A percentile compares a stretch with the other conserved stretches of the same genome.
Evolutionary conservation across 2,797 vertebrate genomes (phyloP).

Genomic region (Ambastaia sidthimunki): DNA sequence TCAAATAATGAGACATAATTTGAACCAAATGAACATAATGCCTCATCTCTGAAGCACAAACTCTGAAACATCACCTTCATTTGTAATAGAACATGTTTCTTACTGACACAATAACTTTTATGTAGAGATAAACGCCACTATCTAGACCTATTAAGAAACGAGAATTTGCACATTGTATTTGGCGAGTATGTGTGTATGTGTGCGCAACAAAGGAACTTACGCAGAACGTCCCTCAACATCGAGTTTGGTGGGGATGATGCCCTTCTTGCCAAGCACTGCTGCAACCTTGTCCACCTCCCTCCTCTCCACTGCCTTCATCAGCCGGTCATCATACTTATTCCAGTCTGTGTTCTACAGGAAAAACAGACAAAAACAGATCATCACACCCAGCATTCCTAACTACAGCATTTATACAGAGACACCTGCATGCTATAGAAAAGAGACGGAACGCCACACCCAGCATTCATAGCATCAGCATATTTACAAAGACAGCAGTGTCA

Average conservation of each 20-base stretch:
- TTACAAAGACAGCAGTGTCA: neutral
- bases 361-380: slow-evolving; percentile 15
- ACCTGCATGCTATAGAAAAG: neutral
- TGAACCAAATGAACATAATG: no score
- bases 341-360: slow-evolving; percentile 87
- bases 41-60: slow-evolving; percentile 12
- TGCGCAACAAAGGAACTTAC: slow-evolving; percentile 80
- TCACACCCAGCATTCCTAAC: neutral
- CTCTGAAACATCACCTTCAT: no score
- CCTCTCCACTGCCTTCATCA: slow-evolving; percentile 97
- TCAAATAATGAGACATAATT: no score
- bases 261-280: slow-evolving; percentile 91
- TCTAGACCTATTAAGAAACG: no score
- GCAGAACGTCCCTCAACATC: slow-evolving; percentile 95
- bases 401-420: slow-evolving; percentile 11
- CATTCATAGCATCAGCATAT: neutral
- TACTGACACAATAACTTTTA: no score
- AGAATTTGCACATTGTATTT: neutral
- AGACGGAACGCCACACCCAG: neutral
- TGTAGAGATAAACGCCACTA: no score
- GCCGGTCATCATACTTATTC: slow-evolving; percentile 96
- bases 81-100: no score
- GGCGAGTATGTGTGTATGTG: neutral
- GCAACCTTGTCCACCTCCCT: slow-evolving; percentile 94
- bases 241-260: slow-evolving; percentile 90